These are phyloP conservation scores for Aphelinus atriplicis DNA, from an alignment of 1,140 invertebrate species.

Conservation along the genomic window DNA sequence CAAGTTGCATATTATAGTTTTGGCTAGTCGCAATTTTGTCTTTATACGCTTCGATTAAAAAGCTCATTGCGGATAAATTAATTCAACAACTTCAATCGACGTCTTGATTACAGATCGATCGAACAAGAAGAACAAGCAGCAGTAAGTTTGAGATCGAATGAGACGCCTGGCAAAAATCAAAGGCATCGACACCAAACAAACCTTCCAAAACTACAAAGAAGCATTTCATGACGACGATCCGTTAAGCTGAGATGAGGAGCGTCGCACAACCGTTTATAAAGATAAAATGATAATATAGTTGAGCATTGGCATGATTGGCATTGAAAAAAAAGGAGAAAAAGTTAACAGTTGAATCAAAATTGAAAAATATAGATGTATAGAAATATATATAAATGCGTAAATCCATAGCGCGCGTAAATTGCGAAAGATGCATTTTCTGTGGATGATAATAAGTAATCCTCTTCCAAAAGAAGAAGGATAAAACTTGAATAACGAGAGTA, in stretches of 20 bases:
- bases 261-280: not conserved
- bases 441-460: constrained; percentile 29
- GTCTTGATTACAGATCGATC: constrained; percentile 48
- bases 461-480: constrained; percentile 3
- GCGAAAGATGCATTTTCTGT: constrained; percentile 31
- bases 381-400: not conserved
- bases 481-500: not conserved
- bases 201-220: constrained; percentile 24
- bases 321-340: not conserved
- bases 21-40: too few species aligned
- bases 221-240: constrained; percentile 11
- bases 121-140: constrained; percentile 52
- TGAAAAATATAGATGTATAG: not conserved
- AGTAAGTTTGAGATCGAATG: constrained; percentile 38
- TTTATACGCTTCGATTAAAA: too few species aligned
- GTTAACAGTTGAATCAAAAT: constrained; percentile 1
- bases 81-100: not conserved
- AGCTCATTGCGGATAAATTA: too few species aligned
- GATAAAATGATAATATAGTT: not conserved
- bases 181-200: constrained; percentile 20
- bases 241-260: not conserved
- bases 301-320: not conserved
- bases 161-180: constrained; percentile 24
- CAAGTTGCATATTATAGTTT: too few species aligned
- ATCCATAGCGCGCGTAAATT: constrained; percentile 1